These are phyloP conservation scores for Noctua comes DNA, from an alignment of 2,888 invertebrate species.

Conservation along the genomic window DNA sequence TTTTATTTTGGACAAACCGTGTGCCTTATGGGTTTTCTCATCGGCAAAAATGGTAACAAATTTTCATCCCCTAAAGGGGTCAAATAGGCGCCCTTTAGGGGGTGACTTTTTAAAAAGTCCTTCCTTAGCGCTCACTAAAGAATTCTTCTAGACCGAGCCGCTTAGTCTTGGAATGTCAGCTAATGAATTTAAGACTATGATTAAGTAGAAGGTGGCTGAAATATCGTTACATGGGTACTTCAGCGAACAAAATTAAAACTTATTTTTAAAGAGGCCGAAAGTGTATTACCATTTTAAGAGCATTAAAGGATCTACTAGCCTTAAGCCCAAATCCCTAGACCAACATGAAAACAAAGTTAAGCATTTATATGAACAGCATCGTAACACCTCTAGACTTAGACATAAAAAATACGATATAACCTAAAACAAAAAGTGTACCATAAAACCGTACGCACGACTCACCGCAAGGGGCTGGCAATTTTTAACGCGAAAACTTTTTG, in stretches of 20 bases:
- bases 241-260: conserved; percentile 25
- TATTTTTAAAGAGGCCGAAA: conserved; percentile 22
- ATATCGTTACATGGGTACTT: neutral
- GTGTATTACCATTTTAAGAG: conserved; percentile 21
- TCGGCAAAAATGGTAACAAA: neutral
- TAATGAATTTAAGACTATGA: neutral
- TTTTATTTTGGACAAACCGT: neutral
- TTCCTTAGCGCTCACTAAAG: neutral
- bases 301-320: conserved; percentile 3
- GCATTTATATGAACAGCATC: conserved; percentile 46
- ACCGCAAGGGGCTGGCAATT: conserved; percentile 78
- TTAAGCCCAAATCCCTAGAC: conserved; percentile 10
- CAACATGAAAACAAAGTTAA: conserved; percentile 37
- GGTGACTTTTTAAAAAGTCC: neutral
- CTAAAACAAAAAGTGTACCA: conserved; percentile 60
- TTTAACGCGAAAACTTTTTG: conserved; percentile 78
- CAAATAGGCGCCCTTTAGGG: neutral
- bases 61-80: no score
- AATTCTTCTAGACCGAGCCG: neutral
- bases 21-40: neutral
- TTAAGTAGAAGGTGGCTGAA: neutral
- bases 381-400: conserved; percentile 34
- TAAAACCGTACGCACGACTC: conserved; percentile 66
- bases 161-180: neutral
- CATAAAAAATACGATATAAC: conserved; percentile 56